Percentiles rank a stretch among this genome's conserved stretches.
Evolutionary conservation across 2,797 vertebrate genomes (phyloP).

Genomic region (Thripadectes ignobilis): DNA sequence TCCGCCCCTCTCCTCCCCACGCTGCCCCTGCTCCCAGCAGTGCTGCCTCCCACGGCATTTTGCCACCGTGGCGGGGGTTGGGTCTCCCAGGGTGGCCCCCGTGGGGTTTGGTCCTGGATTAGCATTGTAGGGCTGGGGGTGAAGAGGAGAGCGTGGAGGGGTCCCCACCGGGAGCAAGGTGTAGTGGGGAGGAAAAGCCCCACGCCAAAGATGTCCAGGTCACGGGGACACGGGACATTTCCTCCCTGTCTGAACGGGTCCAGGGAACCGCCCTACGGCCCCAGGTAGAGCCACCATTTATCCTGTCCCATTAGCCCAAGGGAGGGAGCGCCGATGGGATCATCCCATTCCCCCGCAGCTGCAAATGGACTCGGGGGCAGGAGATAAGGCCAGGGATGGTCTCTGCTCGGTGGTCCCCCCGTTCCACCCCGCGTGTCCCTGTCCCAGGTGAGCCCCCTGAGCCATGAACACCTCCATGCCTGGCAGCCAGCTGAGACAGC

Average conservation of each 20-base stretch:
- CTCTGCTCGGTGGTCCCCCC: background rate
- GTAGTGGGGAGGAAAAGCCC: background rate
- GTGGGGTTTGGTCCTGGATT: background rate
- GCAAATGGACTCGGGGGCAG: accelerated
- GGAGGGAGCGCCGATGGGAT: accelerated
- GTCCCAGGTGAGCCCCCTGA: background rate
- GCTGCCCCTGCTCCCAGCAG: background rate
- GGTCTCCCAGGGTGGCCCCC: background rate
- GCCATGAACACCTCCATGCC: conserved; percentile 50
- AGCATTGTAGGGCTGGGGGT: accelerated
- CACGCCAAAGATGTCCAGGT: accelerated
- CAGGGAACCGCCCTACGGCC: background rate
- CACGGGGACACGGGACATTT: background rate
- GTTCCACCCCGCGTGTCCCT: background rate
- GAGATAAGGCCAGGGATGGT: accelerated
- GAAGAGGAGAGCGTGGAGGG: background rate
- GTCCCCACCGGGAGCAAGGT: background rate
- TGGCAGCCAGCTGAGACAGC: conserved; percentile 40
- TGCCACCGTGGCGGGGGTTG: accelerated
- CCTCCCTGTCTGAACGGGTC: accelerated
- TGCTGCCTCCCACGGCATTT: background rate
- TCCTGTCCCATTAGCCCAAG: accelerated
- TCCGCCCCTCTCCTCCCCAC: too few species aligned
- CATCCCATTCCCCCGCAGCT: accelerated
- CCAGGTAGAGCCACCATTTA: background rate